Evolutionary conservation across 2,888 invertebrate genomes (phyloP), one percentile per base, ranked within the genome.

Genomic region (Hemithea aestivaria): DNA sequence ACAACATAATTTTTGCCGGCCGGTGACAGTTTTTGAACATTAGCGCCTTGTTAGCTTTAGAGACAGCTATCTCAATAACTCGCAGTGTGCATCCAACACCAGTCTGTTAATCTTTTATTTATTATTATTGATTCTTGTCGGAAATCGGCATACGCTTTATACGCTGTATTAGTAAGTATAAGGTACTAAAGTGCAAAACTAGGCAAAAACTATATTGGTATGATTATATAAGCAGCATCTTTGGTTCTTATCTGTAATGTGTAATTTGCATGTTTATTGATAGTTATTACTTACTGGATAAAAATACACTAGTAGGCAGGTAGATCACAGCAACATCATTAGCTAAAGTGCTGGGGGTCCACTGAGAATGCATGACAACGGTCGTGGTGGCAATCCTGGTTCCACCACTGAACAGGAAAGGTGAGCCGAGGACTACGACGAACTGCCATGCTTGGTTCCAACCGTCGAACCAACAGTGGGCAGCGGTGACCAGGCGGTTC

Each of bases 401-500:
- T 6, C 75, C 76, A 0, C 72, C 75, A 2, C 20, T 40, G 58
- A 64, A 71, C 9, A 76, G 51, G 31, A 31, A 51, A 6, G 57
- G 49, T 1, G 68, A 61, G 31, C 73, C 74, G 1, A 75, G 58
- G 8, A 74, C 68, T 1, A 70, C 72, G 0, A 42, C 39, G 50
- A 73, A 66, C 39, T 48, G 48, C 37, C 40, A 48, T 1, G 66
- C 76, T 16, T 67, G 68, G 24, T 52, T 51, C 1, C 7, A 0
- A 2, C 66, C 66, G 20, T 76, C 73, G 35, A 47, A 55, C 76
- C 77, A 77, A 56, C 79, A 79, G 52, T 79, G 79, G 7, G 78
- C 78, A 0, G 78, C 77, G 0, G 79, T 79, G n/a, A 74, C 57
- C 8, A 72, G 47, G 0, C 73, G 62, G 45, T 51, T 66, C 8